Base-by-base conservation (phyloP, 1,140 invertebrate species). In the Aporrectodea caliginosa region DNA sequence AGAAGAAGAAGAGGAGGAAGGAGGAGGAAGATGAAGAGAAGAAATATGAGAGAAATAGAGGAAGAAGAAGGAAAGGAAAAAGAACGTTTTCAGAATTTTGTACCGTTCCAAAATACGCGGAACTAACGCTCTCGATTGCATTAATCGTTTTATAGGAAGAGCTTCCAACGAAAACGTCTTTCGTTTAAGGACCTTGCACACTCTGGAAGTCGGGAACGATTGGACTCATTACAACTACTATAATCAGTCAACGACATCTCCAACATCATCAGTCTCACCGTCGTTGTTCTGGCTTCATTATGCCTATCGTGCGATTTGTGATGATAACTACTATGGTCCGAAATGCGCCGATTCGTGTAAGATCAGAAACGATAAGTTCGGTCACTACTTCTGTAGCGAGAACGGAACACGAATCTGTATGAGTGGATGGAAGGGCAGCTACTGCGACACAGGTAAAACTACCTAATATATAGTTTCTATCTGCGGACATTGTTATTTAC, bases 401-500 rank as follows among this genome's bases (percentile, higher is more conserved):
- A 91, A 91, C 29, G 96, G 96, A 0, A 92, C 94, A 82, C 92
- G 92, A 70, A 92, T 95, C 22, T 98, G 96, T 88, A 90, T 93
- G 58, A 91, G 92, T 1, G 96, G 96, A 72, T 98, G 96, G 96
- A 92, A 92, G 71, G 95, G 94, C 78, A 92, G 94, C 86, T 91
- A 97, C 29, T 58, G 43, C 43, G 43, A 58, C 6, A 58, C 43
- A 6, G 43, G 43, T 58, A 22, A 58, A n/a, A n/a, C n/a, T n/a
- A n/a, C n/a, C n/a, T n/a, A n/a, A n/a, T n/a, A n/a, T n/a, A n/a
- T n/a, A n/a, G n/a, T n/a, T n/a, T n/a, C n/a, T n/a, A n/a, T n/a
- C n/a, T n/a, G n/a, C n/a, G n/a, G n/a, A n/a, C n/a, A n/a, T n/a
- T n/a, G n/a, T n/a, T n/a, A n/a, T n/a, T n/a, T n/a, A n/a, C n/a